Base-by-base conservation (phyloP, 2,888 invertebrate genomes). In the Drosophila anomelani region DNA sequence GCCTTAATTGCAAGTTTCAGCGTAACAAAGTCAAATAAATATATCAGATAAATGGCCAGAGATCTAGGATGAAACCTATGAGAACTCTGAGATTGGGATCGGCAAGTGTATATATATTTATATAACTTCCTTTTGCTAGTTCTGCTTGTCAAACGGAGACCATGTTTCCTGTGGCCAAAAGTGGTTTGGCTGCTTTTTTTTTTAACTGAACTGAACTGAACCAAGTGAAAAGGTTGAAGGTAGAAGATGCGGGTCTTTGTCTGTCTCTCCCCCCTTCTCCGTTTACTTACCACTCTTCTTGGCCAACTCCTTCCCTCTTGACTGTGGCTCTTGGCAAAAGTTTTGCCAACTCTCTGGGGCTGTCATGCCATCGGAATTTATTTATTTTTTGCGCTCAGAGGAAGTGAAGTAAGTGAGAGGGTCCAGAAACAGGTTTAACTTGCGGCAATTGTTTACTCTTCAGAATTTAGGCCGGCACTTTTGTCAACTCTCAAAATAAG, bases 341-440 rank as follows among this genome's bases (percentile, higher is more conserved):
- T 80, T 80, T 78, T 73, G 72, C 71, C 39, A 53, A 70, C 66
- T 68, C 44, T 69, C 67, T 76, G 81, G 78, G 79, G 78, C 78
- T 84, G 90, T 90, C 91, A 90, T 91, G 89, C 66, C 67, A 59
- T 78, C 79, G 91, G 90, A 91, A 90, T 90, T 66, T 67, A 43
- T 49, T 41, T 41, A 29, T 66, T 29, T 44, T 44, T 46, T 53
- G 86, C 77, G 77, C 77, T 77, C 26, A 36, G 53, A 58, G 53
- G 51, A 59, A 47, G 51, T 38, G 74, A 70, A 76, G 63, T 55
- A 70, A 76, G 61, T 56, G 53, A 55, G 69, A 57, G 72, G 74
- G 39, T 44, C 58, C 54, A 67, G 60, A 88, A 86, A 88, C 85
- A 75, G 62, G 88, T 86, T 88, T 83, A 70, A 70, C 63, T 72